Evolutionary conservation across 2,113 vertebrate genomes (phyloP).

Genomic region (Podiceps cristatus): DNA sequence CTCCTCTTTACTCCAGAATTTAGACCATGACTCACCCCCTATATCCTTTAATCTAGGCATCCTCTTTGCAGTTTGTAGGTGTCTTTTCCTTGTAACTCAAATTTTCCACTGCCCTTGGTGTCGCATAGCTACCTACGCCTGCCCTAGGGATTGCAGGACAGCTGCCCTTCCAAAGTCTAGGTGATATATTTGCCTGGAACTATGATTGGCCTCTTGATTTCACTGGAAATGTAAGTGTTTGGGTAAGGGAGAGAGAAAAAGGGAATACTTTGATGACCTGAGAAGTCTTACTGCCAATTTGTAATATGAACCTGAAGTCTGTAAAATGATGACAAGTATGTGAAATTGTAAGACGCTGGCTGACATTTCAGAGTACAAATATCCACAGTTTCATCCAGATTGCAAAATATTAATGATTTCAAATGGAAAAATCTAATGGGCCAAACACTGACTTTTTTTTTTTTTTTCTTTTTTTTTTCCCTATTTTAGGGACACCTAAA

Average conservation of each 20-base stretch:
- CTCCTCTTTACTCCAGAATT: background rate
- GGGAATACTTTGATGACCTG: slow-evolving; percentile 9
- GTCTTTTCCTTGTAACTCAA: background rate
- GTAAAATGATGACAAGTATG: slow-evolving; percentile 57
- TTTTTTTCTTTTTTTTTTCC: background rate
- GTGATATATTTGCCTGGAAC: background rate
- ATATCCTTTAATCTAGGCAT: too few species aligned
- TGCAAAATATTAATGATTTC: slow-evolving; percentile 68
- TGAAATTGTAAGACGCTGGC: slow-evolving; percentile 51
- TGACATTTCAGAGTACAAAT: slow-evolving; percentile 65
- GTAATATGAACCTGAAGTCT: slow-evolving; percentile 55
- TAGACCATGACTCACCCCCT: fast-evolving
- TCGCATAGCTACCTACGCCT: fast-evolving
- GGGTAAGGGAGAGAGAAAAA: background rate
- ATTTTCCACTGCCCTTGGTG: background rate
- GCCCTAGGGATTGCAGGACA: background rate
- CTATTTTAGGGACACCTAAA: slow-evolving; percentile 54
- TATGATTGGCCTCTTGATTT: background rate
- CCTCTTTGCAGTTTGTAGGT: background rate
- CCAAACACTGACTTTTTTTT: background rate
- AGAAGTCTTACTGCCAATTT: background rate
- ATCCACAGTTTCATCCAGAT: slow-evolving; percentile 60
- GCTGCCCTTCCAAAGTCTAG: background rate
- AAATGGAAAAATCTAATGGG: slow-evolving; percentile 60
- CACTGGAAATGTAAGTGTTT: background rate